Conservation (phyloP, 2,797 vertebrate genomes). For the Anomalospiza imberbis region DNA sequence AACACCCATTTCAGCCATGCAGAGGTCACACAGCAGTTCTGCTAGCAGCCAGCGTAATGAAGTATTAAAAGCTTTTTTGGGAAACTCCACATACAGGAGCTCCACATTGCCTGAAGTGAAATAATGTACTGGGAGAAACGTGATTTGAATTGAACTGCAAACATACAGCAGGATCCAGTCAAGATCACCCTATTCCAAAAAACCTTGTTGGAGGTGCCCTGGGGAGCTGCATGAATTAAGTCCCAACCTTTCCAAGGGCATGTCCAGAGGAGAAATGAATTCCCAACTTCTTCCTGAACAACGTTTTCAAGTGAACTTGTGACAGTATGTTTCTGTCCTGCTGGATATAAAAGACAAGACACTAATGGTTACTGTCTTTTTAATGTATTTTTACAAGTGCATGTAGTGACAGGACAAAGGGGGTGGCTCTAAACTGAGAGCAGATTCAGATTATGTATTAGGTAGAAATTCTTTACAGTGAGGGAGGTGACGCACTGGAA, state of each 20-base stretch:
- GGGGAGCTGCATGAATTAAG: neutral
- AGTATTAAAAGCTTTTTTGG: neutral
- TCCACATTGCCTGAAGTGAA: neutral
- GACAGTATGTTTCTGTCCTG: neutral
- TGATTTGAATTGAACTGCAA: neutral
- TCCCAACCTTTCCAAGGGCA: neutral
- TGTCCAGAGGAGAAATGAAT: neutral
- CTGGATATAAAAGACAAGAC: neutral
- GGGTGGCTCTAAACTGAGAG: neutral
- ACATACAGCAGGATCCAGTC: neutral
- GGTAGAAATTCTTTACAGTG: neutral
- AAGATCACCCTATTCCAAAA: neutral
- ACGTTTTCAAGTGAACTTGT: neutral
- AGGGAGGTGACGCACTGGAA: neutral
- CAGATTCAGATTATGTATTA: neutral
- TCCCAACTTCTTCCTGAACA: neutral
- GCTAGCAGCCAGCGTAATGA: accelerated
- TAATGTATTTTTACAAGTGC: neutral
- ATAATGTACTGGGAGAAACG: neutral
- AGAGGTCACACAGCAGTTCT: neutral
- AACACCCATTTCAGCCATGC: neutral
- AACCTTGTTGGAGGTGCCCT: neutral
- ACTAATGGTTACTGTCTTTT: neutral
- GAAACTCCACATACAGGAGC: neutral
- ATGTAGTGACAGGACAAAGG: neutral